Evolutionary conservation across 2,797 vertebrate genomes (phyloP).

Genomic region (Gambusia yucatana): DNA sequence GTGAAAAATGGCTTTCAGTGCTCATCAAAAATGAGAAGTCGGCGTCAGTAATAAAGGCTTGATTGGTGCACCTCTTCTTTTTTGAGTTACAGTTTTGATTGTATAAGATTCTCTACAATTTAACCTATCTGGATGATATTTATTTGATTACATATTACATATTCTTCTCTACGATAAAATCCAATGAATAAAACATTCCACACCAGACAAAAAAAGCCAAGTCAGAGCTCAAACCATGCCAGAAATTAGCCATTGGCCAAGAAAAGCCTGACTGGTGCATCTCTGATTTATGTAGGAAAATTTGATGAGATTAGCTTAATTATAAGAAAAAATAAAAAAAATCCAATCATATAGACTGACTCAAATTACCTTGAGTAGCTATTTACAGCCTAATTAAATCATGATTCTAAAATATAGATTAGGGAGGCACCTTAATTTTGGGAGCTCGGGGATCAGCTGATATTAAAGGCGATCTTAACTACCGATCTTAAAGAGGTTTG

Average conservation of each 20-base stretch:
- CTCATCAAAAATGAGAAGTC: neutral
- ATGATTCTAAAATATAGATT: neutral
- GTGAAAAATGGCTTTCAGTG: neutral
- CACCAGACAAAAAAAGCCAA: neutral
- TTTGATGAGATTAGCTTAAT: neutral
- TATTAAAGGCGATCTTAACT: too few relatives aligned
- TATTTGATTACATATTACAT: neutral
- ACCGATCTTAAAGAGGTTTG: too few relatives aligned
- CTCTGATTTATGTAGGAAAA: neutral
- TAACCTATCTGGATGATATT: neutral
- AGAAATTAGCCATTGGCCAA: neutral
- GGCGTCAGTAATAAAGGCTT: neutral
- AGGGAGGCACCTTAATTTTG: too few relatives aligned
- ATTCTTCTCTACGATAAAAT: slow-evolving; percentile 15
- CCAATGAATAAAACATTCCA: neutral
- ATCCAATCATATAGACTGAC: neutral
- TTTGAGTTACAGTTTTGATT: neutral
- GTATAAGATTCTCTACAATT: neutral
- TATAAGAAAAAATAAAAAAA: neutral
- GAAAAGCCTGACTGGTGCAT: slow-evolving; percentile 4
- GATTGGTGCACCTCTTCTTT: neutral
- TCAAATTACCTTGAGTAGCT: neutral
- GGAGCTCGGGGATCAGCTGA: too few relatives aligned
- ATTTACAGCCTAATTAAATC: neutral
- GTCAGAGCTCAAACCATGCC: neutral